Conservation (phyloP, 2,113 vertebrate genomes). For the Cricetomys ansorgei region DNA sequence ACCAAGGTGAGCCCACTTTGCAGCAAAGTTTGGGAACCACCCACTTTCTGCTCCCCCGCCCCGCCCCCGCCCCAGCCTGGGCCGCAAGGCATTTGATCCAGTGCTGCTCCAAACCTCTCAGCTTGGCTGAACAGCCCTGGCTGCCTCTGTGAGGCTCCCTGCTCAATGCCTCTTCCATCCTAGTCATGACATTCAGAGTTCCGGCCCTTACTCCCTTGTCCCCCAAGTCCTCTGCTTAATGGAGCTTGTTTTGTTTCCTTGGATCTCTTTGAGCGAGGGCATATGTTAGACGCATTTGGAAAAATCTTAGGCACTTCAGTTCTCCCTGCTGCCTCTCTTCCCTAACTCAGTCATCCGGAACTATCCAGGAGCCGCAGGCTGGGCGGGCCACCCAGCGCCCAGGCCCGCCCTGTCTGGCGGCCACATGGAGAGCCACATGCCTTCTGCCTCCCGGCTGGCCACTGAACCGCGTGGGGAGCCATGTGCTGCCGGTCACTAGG, state of each 20-base stretch:
- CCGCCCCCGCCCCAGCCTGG: not conserved
- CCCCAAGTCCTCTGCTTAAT: not conserved
- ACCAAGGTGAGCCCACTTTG: not conserved
- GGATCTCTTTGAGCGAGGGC: not conserved
- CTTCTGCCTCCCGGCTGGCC: not conserved
- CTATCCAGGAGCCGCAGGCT: not conserved
- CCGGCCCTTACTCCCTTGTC: not conserved
- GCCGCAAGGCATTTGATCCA: not conserved
- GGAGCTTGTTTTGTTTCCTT: constrained; percentile 51
- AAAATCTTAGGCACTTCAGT: not conserved
- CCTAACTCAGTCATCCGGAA: not conserved
- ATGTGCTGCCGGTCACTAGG: constrained; percentile 38
- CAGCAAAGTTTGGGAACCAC: not conserved
- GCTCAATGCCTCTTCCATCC: not conserved
- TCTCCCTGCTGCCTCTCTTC: not conserved
- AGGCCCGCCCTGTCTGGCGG: not conserved
- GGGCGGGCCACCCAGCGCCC: not conserved
- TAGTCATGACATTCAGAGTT: not conserved
- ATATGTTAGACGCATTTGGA: constrained; percentile 26
- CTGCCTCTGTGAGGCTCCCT: not conserved
- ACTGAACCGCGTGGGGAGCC: constrained; percentile 31
- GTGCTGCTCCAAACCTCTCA: not conserved
- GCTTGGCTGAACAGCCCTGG: not conserved
- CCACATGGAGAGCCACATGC: constrained; percentile 1
- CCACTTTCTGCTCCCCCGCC: not conserved